Conservation (phyloP, 1,140 invertebrate species). For the Euborellia annulipes region DNA sequence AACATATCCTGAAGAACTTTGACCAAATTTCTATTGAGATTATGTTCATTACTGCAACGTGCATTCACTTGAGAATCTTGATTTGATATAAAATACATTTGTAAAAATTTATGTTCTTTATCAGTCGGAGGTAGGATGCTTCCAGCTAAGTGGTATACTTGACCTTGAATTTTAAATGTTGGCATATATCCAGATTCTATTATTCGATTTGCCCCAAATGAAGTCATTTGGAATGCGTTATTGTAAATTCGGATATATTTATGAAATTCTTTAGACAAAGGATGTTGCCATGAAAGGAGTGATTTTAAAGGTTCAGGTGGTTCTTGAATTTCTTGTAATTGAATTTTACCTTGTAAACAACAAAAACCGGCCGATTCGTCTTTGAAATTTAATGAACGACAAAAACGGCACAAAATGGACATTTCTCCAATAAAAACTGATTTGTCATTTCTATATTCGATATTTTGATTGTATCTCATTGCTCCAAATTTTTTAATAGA, state of each 20-base stretch:
- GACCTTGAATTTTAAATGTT: constrained; percentile 20
- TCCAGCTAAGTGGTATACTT: neutral
- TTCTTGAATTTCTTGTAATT: constrained; percentile 19
- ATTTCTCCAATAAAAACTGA: constrained; percentile 21
- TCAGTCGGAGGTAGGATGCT: neutral
- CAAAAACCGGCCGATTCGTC: constrained; percentile 25
- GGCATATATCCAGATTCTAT: constrained; percentile 21
- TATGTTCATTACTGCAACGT: neutral
- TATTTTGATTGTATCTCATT: constrained; percentile 22
- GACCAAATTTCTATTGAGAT: too few species aligned
- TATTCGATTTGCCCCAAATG: constrained; percentile 23
- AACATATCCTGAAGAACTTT: constrained; percentile 16
- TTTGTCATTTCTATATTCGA: constrained; percentile 23
- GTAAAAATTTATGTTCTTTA: neutral
- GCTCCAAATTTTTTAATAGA: too few species aligned
- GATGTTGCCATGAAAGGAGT: constrained; percentile 18
- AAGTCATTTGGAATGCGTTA: constrained; percentile 21
- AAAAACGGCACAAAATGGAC: constrained; percentile 22
- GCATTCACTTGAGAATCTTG: neutral
- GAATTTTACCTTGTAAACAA: constrained; percentile 24
- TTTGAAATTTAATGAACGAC: constrained; percentile 25
- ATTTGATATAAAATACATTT: neutral
- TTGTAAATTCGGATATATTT: constrained; percentile 20
- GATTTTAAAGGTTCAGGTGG: constrained; percentile 20
- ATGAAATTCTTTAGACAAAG: constrained; percentile 22